These are phyloP conservation scores for Trypoxylon attenuatum DNA, from an alignment of 2,888 invertebrate species.

Conservation along the genomic window DNA sequence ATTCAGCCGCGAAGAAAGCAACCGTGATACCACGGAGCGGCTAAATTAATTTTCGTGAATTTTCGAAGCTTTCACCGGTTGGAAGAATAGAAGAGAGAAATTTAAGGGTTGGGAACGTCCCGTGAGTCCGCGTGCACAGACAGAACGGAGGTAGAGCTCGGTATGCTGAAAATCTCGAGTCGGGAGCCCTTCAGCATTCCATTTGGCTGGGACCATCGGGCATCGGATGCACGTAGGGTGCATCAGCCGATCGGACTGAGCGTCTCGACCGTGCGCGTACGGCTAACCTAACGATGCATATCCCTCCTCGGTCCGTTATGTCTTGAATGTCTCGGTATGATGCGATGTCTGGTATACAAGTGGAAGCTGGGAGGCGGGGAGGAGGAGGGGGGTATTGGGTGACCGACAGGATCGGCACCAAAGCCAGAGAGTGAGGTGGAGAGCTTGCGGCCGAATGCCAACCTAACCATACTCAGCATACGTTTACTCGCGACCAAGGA, in stretches of 20 bases:
- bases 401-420: constrained; percentile 43
- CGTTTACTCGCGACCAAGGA: constrained; percentile 61
- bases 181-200: constrained; percentile 64
- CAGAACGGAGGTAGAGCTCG: constrained; percentile 5
- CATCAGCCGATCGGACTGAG: constrained; percentile 41
- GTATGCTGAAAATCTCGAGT: constrained; percentile 60
- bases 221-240: constrained; percentile 50
- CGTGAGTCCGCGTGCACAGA: constrained; percentile 11
- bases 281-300: constrained; percentile 70
- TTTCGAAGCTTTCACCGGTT: too few relatives aligned
- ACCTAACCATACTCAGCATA: constrained; percentile 64
- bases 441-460: constrained; percentile 72
- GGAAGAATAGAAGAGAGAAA: background rate
- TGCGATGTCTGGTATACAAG: constrained; percentile 33
- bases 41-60: too few relatives aligned
- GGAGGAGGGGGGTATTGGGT: constrained; percentile 13
- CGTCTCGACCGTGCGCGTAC: too few relatives aligned
- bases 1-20: too few relatives aligned
- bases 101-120: background rate
- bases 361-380: background rate
- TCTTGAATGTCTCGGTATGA: constrained; percentile 69
- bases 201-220: constrained; percentile 48
- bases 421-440: constrained; percentile 67
- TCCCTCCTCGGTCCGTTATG: constrained; percentile 71
- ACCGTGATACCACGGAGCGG: too few relatives aligned